Evolutionary conservation across 2,888 invertebrate species (phyloP).

Genomic region (Aspidiotus rigidus): DNA sequence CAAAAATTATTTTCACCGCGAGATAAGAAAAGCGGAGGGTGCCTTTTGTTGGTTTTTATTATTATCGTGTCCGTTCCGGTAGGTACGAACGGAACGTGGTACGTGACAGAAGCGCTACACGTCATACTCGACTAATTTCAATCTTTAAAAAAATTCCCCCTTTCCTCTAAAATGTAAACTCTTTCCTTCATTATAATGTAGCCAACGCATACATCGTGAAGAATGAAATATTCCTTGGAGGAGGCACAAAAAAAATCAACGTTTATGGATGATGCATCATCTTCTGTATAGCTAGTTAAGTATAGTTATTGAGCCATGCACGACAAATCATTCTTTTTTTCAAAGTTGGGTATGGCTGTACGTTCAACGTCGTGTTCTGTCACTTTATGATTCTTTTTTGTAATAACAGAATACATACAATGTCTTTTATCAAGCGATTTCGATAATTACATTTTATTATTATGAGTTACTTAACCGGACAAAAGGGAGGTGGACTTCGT

Average conservation of each 20-base stretch:
- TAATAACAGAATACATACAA: too few species aligned
- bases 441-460: too few species aligned
- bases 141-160: slow-evolving; percentile 14
- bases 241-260: not conserved
- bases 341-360: not conserved
- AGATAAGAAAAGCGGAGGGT: slow-evolving; percentile 22
- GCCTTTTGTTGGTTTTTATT: slow-evolving; percentile 33
- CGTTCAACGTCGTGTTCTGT: too few species aligned
- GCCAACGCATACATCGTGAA: not conserved
- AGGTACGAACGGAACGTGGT: slow-evolving; percentile 25
- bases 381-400: too few species aligned
- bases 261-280: slow-evolving; percentile 27
- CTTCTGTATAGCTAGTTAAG: slow-evolving; percentile 24
- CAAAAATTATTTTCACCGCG: slow-evolving; percentile 23
- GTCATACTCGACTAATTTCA: slow-evolving; percentile 31
- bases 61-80: slow-evolving; percentile 32
- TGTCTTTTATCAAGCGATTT: too few species aligned
- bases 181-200: not conserved
- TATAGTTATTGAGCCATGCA: slow-evolving; percentile 32
- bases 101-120: slow-evolving; percentile 27
- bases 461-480: too few species aligned
- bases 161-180: not conserved
- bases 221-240: not conserved
- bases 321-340: slow-evolving; percentile 30
- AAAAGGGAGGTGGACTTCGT: too few species aligned